Conservation (phyloP, 2,113 vertebrate genomes). For the Nannobrachium achirus region DNA sequence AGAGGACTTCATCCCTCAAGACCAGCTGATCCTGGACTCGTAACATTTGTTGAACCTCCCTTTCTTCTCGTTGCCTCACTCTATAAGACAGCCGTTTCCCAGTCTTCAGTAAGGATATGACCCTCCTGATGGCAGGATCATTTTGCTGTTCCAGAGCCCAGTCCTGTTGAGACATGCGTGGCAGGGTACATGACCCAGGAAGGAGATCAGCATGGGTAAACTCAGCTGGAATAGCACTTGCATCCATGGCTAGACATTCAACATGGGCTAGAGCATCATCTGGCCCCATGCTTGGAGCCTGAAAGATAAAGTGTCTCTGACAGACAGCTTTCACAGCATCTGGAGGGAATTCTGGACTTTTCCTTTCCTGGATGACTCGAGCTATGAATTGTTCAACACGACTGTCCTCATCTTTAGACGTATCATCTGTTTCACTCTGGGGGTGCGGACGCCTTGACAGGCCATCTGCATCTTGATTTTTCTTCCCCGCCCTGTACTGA, state of each 20-base stretch:
- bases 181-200: constrained; percentile 1
- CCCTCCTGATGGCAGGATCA: constrained; percentile 3
- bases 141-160: not conserved
- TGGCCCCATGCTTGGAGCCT: no score
- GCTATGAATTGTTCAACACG: no score
- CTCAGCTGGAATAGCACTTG: no score
- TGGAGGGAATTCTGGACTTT: no score
- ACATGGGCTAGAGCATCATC: no score
- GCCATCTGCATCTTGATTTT: constrained; percentile 20
- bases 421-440: constrained; percentile 9
- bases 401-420: no score
- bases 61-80: no score
- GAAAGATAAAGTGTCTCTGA: constrained; percentile 13
- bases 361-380: no score
- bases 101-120: constrained; percentile 4
- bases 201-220: no score
- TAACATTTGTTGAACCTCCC: no score
- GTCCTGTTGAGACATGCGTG: not conserved
- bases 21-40: constrained; percentile 2
- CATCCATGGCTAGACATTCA: no score
- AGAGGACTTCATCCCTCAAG: constrained; percentile 6
- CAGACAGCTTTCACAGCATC: constrained; percentile 10
- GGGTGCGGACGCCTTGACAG: not conserved
- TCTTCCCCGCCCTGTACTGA: constrained; percentile 14
- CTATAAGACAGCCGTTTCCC: no score